Base-by-base conservation (phyloP, 1,140 invertebrate species). In the Aphidius ervi region DNA sequence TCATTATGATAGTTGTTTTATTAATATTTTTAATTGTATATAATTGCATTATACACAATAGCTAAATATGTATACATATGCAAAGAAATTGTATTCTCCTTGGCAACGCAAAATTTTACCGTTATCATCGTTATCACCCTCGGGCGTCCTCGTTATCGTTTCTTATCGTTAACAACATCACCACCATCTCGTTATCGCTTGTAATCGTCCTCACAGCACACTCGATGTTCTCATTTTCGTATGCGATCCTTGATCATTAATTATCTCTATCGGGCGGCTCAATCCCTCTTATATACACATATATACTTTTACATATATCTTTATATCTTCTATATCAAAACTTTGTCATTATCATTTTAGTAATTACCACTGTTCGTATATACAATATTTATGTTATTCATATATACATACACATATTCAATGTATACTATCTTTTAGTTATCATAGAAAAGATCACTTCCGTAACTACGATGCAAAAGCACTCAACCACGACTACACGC, bases 151-250 rank as follows among this genome's bases (percentile, higher is more conserved):
- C 75, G 76, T 77, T 78, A 78, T 78, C 76, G 70, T 70, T 65
- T 68, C 69, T 74, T 74, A 77, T 77, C 74, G 69, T 70, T 74
- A 75, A 74, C 73, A 77, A 77, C 74, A 77, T 77, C 73, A 70
- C 49, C 58, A 57, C 61, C 61, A 65, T 65, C 76, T 79, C 72
- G 77, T 77, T 77, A 78, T 76, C 75, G 71, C 58, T 66, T 63
- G 57, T 68, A 67, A 67, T 73, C 71, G 70, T 74, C 72, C 68
- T 68, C 67, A 70, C 70, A 65, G 65, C 67, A 68, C 68, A 45
- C n/a, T 45, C 56, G 37, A 55, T 54, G 69, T 74, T 69, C 73
- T 72, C 74, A 69, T 77, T 78, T 78, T 77, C 77, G 70, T 75
- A 37, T 54, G 9, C 39, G 71, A 72, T 75, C 75, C 74, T 71